These are phyloP conservation scores for Otolemur garnettii DNA, from an alignment of 2,113 vertebrate species.

Conservation along the genomic window DNA sequence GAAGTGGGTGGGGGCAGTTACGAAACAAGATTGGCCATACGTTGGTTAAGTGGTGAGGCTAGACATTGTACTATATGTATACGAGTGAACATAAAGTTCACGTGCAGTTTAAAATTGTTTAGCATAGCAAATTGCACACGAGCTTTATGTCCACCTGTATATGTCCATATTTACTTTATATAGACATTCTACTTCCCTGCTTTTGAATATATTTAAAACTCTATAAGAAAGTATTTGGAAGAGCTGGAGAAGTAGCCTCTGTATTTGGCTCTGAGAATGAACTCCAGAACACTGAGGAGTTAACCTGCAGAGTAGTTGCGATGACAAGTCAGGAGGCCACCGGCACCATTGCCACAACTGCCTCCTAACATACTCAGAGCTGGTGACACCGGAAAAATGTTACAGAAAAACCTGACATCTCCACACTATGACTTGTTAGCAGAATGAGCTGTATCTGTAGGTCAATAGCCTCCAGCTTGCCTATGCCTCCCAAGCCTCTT, in stretches of 20 bases:
- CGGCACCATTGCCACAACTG: not conserved
- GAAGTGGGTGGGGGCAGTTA: not conserved
- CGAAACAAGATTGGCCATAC: not conserved
- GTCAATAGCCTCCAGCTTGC: not conserved
- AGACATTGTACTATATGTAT: not conserved
- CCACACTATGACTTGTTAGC: not conserved
- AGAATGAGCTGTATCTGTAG: not conserved
- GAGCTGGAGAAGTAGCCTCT: not conserved
- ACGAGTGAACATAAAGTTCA: too few species aligned
- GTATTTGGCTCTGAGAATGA: not conserved
- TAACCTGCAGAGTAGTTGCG: not conserved
- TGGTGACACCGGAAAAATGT: not conserved
- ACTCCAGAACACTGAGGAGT: not conserved
- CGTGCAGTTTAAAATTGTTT: too few species aligned
- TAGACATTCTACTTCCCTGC: not conserved
- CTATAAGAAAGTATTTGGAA: not conserved
- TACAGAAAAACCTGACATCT: not conserved
- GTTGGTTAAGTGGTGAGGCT: not conserved
- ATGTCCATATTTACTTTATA: too few species aligned
- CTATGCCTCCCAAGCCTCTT: not conserved
- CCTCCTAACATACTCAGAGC: not conserved
- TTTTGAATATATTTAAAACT: slow-evolving; percentile 30
- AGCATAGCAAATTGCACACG: too few species aligned
- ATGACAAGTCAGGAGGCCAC: not conserved
- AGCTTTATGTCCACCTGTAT: too few species aligned